Base-by-base conservation (phyloP, 2,888 invertebrate species). In the Globia sparganii region DNA sequence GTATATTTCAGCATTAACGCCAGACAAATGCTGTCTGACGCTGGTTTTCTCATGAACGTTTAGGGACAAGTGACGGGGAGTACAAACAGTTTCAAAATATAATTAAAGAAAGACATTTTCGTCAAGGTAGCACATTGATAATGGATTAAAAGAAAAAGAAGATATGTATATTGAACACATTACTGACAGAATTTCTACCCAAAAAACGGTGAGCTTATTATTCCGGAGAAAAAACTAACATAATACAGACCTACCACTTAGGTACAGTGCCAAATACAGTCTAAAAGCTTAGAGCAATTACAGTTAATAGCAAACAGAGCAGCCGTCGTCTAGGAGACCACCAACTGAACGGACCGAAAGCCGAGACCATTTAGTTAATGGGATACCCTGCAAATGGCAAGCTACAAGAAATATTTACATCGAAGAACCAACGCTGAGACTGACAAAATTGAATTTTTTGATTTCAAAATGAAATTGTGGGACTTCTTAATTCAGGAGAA, bases 221-320 rank as follows among this genome's bases (percentile, higher is more conserved):
- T 31, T 53, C 15, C 11, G 25, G 31, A 40, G n/a, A 53, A 81
- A 79, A 64, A 76, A 49, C 34, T 43, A 70, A 53, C n/a, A 68
- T 3, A 58, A n/a, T 53, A n/a, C 59, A 80, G n/a, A 73, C 28
- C 11, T 53, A 69, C 49, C 21, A 11, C 40, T 61, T 37, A 56
- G 62, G 15, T 46, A 15, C 28, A 53, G 66, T n/a, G 18, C 25
- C 28, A 43, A 80, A 68, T 43, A 71, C 62, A 49, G 68, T 62
- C 69, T 80, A 75, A 72, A 74, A 80, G 83, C 83, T 80, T 69
- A 69, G 11, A 75, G 75, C 81, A 75, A 83, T 83, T 84, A 84
- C 61, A 53, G 69, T 84, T 80, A 84, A 83, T 59, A 64, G 69
- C 58, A 75, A 81, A 83, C 56, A 66, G 61, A 80, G 40, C 75